phyloP scores from a whole-genome alignment of 2,113 vertebrate species.

The Isichthys henryi region DNA sequence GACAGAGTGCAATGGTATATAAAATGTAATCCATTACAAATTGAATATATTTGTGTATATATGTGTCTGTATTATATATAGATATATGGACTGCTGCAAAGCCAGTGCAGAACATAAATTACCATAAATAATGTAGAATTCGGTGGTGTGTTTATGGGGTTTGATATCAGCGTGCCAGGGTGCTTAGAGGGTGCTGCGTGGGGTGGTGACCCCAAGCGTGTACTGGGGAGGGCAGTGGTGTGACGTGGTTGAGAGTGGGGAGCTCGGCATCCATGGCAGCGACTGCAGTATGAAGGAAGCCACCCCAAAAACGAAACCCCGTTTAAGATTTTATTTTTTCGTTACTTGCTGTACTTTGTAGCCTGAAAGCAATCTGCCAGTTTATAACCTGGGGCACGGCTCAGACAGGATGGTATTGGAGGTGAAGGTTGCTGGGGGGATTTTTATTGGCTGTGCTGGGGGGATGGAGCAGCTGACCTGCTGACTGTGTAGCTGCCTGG shows the following conservation, averaged over 20 bases:
- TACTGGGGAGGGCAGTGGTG: background rate
- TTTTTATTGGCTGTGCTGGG: background rate
- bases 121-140: background rate
- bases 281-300: constrained; percentile 39
- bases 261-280: constrained; percentile 23
- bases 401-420: constrained; percentile 42
- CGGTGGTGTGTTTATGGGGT: background rate
- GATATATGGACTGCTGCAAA: background rate
- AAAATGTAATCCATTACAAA: background rate
- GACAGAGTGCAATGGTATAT: background rate
- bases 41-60: background rate
- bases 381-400: constrained; percentile 37
- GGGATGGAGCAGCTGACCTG: too few species aligned
- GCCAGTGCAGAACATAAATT: background rate
- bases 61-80: too few species aligned
- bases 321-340: constrained; percentile 38
- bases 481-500: background rate
- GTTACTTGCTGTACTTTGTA: constrained; percentile 39
- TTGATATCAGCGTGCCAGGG: background rate
- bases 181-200: background rate
- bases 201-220: background rate
- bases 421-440: constrained; percentile 25
- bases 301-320: constrained; percentile 39
- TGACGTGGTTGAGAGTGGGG: background rate
- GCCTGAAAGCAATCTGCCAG: constrained; percentile 41